Conservation (phyloP, 2,113 vertebrate genomes). For the Fregata magnificens region DNA sequence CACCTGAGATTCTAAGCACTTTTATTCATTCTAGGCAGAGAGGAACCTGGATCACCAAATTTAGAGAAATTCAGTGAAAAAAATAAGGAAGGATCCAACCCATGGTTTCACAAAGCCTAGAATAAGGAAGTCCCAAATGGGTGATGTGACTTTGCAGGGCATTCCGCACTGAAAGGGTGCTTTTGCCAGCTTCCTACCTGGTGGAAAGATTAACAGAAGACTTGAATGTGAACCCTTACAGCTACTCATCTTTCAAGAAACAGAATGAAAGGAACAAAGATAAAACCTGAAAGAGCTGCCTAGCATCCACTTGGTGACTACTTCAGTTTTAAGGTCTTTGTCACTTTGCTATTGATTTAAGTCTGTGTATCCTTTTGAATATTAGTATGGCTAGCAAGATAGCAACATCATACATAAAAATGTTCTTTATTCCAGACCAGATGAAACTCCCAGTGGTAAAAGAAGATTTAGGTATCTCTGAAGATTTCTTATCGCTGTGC, state of each 20-base stretch:
- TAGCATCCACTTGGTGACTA: conserved; percentile 30
- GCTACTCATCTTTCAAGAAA: conserved; percentile 42
- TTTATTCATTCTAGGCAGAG: background rate
- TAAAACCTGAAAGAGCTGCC: conserved; percentile 35
- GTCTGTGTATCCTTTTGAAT: conserved; percentile 65
- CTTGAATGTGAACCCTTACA: conserved; percentile 27
- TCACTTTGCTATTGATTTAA: conserved; percentile 60
- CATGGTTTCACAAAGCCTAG: conserved; percentile 3
- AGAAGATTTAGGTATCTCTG: conserved; percentile 72
- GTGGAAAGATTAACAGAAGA: conserved; percentile 57
- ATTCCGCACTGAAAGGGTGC: conserved; percentile 9
- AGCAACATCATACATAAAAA: conserved; percentile 68
- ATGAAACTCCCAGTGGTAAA: conserved; percentile 60
- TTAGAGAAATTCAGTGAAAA: background rate
- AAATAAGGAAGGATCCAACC: background rate
- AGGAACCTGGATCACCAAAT: background rate
- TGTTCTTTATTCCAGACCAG: conserved; percentile 56
- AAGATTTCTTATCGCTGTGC: conserved; percentile 72
- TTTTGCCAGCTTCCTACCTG: background rate
- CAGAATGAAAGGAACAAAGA: conserved; percentile 52
- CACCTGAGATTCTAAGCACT: background rate
- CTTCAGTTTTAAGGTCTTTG: conserved; percentile 48
- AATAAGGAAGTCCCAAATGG: background rate
- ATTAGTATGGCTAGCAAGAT: conserved; percentile 64
- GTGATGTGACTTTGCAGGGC: background rate